Evolutionary conservation across 2,888 invertebrate species (phyloP).

Genomic region (Brenthis hecate): DNA sequence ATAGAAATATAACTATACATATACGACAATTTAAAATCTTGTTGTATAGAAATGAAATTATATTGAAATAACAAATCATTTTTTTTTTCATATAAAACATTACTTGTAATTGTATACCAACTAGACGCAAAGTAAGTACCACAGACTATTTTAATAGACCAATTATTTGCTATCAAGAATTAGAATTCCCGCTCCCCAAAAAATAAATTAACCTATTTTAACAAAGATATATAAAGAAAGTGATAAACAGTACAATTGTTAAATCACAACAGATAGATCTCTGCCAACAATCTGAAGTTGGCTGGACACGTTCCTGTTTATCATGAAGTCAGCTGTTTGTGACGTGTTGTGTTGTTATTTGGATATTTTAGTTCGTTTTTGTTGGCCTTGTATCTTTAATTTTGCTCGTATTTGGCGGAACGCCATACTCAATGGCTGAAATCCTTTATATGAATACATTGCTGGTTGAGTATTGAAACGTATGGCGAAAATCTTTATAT

Average conservation of each 20-base stretch:
- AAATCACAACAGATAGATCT: neutral
- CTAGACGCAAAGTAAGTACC: too few relatives aligned
- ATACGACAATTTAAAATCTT: too few relatives aligned
- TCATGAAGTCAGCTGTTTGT: constrained; percentile 1
- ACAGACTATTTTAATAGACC: too few relatives aligned
- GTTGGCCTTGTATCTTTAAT: constrained; percentile 42
- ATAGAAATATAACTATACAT: too few relatives aligned
- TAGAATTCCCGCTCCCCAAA: neutral
- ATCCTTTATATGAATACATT: constrained; percentile 15
- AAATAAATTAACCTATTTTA: constrained; percentile 6
- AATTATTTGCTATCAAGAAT: too few relatives aligned
- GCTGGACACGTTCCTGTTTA: constrained; percentile 2
- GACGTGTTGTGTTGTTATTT: constrained; percentile 24
- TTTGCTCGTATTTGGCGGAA: constrained; percentile 66
- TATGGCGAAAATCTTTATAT: neutral
- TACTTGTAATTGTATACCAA: too few relatives aligned
- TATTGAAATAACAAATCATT: too few relatives aligned
- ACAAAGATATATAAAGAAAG: neutral
- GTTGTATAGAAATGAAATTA: too few relatives aligned
- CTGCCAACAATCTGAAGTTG: constrained; percentile 32
- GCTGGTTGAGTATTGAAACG: neutral
- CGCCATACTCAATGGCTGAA: constrained; percentile 49
- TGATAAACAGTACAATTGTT: neutral
- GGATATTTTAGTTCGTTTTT: constrained; percentile 38
- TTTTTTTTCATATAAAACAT: too few relatives aligned